Evolutionary conservation across 2,113 vertebrate species (phyloP).

Genomic region (Propithecus coquereli): DNA sequence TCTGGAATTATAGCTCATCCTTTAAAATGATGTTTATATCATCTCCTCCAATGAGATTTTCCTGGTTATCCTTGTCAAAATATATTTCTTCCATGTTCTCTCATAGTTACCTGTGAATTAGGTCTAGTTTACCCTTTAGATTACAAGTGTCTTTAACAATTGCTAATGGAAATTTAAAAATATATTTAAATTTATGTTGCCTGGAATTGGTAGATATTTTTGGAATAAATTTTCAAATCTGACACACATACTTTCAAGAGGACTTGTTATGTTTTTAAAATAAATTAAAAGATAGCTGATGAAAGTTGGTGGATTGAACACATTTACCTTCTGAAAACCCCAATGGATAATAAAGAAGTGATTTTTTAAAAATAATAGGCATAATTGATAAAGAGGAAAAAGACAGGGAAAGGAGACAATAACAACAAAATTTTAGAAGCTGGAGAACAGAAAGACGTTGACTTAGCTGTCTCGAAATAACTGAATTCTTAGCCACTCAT

Average conservation of each 20-base stretch:
- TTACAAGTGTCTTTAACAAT: background rate
- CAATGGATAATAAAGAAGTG: background rate
- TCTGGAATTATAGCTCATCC: background rate
- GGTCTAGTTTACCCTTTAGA: background rate
- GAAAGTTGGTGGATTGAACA: background rate
- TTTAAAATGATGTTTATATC: background rate
- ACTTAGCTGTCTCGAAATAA: background rate
- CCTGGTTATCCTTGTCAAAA: background rate
- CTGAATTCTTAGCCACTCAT: background rate
- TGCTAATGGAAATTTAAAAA: background rate
- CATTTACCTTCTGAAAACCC: background rate
- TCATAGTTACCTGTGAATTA: background rate
- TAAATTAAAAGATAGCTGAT: background rate
- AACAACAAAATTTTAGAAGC: background rate
- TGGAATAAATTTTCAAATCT: background rate
- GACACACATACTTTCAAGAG: background rate
- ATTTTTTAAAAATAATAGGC: background rate
- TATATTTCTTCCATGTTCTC: background rate
- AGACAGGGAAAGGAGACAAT: background rate
- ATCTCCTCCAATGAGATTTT: background rate
- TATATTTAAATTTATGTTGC: background rate
- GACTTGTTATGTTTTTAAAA: background rate
- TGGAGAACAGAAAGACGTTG: background rate
- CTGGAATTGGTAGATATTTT: background rate
- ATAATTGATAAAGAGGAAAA: background rate